Conservation (phyloP, 1,140 invertebrate genomes). For the Capitella teleta region DNA sequence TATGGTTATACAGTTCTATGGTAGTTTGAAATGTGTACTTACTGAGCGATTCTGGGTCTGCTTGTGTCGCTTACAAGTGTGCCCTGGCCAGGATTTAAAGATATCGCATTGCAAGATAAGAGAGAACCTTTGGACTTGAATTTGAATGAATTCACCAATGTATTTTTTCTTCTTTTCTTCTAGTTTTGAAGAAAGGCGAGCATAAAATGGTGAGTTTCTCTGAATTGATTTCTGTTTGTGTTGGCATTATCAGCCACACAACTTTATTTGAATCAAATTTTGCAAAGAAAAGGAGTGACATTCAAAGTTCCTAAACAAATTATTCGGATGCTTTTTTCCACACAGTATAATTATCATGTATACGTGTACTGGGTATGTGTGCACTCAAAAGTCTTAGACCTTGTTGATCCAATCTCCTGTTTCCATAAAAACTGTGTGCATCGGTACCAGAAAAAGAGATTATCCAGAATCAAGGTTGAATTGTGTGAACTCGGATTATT, state of each 20-base stretch:
- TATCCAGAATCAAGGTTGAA: neutral
- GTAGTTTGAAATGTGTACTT: neutral
- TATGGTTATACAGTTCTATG: neutral
- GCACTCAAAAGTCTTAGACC: neutral
- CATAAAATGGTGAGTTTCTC: constrained; percentile 22
- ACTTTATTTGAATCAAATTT: neutral
- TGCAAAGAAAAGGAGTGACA: neutral
- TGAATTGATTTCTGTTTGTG: neutral
- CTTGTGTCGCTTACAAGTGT: neutral
- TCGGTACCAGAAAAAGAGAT: neutral
- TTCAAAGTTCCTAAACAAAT: neutral
- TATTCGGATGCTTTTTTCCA: neutral
- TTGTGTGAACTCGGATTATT: too few species aligned
- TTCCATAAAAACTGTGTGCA: neutral
- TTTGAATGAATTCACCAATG: neutral
- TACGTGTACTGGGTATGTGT: neutral
- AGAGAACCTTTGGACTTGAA: neutral
- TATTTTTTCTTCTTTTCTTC: constrained; percentile 11
- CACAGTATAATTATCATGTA: neutral
- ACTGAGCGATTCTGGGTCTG: neutral
- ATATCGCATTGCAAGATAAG: neutral
- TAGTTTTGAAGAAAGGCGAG: constrained; percentile 23
- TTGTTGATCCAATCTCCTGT: neutral
- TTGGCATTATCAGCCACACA: neutral
- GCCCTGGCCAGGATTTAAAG: neutral